Percentiles rank a stretch among this genome's conserved stretches.
Conservation (phyloP, 2,797 vertebrate species). For the Pangasius mekongensis region DNA sequence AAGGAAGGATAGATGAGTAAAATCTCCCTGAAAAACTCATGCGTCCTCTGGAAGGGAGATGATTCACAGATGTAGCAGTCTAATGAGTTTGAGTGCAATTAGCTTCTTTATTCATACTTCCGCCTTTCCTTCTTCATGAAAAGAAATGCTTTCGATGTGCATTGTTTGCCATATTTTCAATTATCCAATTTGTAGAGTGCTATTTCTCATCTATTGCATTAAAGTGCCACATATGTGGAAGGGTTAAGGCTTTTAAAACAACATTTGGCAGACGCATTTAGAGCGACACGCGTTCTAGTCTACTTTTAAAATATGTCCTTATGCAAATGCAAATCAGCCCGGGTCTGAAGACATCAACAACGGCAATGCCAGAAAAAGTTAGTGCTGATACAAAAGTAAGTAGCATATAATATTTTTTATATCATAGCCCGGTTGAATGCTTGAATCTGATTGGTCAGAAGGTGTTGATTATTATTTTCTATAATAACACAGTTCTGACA, state of each 20-base stretch:
- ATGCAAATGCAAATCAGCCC: conserved; percentile 8
- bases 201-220: not conserved
- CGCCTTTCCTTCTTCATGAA: conserved; percentile 5
- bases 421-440: not conserved
- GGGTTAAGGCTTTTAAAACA: not conserved
- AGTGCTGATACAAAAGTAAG: not conserved
- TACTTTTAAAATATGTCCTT: not conserved
- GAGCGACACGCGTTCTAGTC: not conserved
- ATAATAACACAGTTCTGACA: not conserved
- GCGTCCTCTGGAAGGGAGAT: conserved; percentile 27
- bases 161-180: conserved; percentile 6
- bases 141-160: conserved; percentile 5
- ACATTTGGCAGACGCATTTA: not conserved
- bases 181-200: conserved; percentile 5
- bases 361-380: not conserved
- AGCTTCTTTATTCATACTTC: conserved; percentile 42
- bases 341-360: not conserved
- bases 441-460: not conserved
- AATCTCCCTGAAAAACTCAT: conserved; percentile 27
- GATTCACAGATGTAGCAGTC: conserved; percentile 42
- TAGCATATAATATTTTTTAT: not conserved
- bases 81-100: conserved; percentile 39
- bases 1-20: conserved; percentile 28
- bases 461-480: not conserved
- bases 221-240: conserved; percentile 10